phyloP scores from a whole-genome alignment of 2,113 vertebrate species.

The Pipra filicauda region DNA sequence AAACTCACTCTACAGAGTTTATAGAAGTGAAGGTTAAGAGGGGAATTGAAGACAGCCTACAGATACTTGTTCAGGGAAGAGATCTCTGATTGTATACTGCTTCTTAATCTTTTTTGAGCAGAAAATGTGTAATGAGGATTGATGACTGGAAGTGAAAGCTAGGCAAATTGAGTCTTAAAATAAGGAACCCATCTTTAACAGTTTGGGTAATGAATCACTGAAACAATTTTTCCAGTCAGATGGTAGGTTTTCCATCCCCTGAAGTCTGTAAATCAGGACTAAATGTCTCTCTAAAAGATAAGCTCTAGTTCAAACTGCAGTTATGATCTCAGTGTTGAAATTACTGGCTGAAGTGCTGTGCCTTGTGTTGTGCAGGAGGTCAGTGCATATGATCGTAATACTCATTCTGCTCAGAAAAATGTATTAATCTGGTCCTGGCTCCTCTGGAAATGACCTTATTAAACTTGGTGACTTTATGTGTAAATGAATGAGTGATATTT shows the following conservation, averaged over 20 bases:
- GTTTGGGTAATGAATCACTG: slow-evolving; percentile 15
- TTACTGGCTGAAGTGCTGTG: background rate
- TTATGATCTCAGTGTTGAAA: background rate
- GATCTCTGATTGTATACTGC: background rate
- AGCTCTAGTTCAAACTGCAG: background rate
- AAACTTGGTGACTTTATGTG: background rate
- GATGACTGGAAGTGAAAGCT: slow-evolving; percentile 1
- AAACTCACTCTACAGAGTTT: background rate
- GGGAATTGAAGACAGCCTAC: background rate
- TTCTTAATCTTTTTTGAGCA: background rate
- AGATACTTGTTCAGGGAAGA: background rate
- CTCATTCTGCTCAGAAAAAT: background rate
- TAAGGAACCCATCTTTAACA: background rate
- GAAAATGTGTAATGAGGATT: slow-evolving; percentile 4
- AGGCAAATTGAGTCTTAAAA: slow-evolving; percentile 26
- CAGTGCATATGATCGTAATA: background rate
- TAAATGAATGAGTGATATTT: background rate
- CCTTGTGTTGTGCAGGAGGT: background rate
- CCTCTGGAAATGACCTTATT: background rate
- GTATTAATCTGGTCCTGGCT: background rate
- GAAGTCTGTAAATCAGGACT: slow-evolving; percentile 25
- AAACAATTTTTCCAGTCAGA: background rate
- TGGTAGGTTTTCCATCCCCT: background rate
- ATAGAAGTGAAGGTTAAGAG: background rate
- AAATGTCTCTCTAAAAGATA: background rate